These are phyloP conservation scores for Microplitis manilae DNA, from an alignment of 2,888 invertebrate species.

Conservation along the genomic window DNA sequence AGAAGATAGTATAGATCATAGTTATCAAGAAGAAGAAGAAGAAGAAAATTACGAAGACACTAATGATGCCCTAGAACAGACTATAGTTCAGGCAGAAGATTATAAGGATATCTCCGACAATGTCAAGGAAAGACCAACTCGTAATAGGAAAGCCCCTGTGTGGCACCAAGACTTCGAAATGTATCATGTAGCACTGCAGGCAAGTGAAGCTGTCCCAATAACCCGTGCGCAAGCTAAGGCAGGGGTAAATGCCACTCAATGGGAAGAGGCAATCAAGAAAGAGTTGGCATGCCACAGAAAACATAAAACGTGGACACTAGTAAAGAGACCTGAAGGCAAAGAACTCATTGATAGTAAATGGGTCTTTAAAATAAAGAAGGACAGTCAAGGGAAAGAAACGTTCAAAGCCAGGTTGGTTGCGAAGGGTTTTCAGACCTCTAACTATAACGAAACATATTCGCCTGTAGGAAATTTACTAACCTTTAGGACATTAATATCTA, in stretches of 20 bases:
- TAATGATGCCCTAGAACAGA: too few species aligned
- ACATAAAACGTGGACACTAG: constrained; percentile 39
- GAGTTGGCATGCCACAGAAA: constrained; percentile 34
- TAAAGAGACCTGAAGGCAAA: constrained; percentile 29
- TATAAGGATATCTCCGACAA: too few species aligned
- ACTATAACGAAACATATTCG: constrained; percentile 57
- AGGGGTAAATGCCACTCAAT: constrained; percentile 21
- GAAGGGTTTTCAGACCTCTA: constrained; percentile 36
- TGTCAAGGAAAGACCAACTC: too few species aligned
- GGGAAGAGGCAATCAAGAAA: constrained; percentile 26
- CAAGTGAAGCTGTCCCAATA: too few species aligned
- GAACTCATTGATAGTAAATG: constrained; percentile 40
- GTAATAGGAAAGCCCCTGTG: too few species aligned
- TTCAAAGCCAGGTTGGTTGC: constrained; percentile 45
- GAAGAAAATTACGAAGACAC: too few species aligned
- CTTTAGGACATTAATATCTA: constrained; percentile 53
- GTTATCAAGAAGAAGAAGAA: too few species aligned
- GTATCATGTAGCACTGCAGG: too few species aligned
- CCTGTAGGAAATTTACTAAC: constrained; percentile 54
- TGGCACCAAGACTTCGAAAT: too few species aligned
- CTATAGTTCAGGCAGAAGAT: too few species aligned
- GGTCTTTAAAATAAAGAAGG: constrained; percentile 36
- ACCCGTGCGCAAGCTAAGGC: constrained; percentile 10
- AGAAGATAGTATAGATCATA: too few species aligned
- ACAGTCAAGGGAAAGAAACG: constrained; percentile 17